Conservation (phyloP, 2,888 invertebrate genomes). For the Trachelus tabidus region DNA sequence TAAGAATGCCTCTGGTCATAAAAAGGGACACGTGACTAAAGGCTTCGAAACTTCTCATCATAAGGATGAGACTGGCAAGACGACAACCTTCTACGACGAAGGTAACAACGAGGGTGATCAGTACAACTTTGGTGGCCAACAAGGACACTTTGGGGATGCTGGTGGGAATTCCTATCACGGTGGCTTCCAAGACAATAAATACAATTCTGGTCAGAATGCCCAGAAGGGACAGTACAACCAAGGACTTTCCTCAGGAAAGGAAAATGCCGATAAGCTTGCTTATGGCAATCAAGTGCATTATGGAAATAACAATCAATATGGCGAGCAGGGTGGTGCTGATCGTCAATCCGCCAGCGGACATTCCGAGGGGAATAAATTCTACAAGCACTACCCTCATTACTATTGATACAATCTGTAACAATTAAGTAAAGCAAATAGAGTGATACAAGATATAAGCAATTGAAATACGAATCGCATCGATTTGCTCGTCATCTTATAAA, state of each 20-base stretch:
- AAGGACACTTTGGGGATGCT: slow-evolving; percentile 72
- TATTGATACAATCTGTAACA: slow-evolving; percentile 8
- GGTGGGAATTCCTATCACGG: slow-evolving; percentile 72
- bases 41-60: slow-evolving; percentile 76
- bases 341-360: slow-evolving; percentile 73
- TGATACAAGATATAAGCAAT: neutral
- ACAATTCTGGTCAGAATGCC: slow-evolving; percentile 70
- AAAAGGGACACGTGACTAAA: slow-evolving; percentile 75
- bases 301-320: slow-evolving; percentile 70
- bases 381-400: slow-evolving; percentile 70
- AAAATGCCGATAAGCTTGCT: slow-evolving; percentile 73
- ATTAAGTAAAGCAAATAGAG: neutral
- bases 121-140: slow-evolving; percentile 70
- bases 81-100: slow-evolving; percentile 75
- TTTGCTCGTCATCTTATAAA: neutral
- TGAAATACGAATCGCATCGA: neutral
- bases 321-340: slow-evolving; percentile 72
- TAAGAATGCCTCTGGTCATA: slow-evolving; percentile 71
- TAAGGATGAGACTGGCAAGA: slow-evolving; percentile 75
- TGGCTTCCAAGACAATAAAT: slow-evolving; percentile 71
- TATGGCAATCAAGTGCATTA: slow-evolving; percentile 72
- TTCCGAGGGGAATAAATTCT: slow-evolving; percentile 72
- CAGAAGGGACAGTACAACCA: slow-evolving; percentile 72
- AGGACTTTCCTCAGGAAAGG: slow-evolving; percentile 70
- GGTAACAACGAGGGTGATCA: slow-evolving; percentile 74